Conservation (phyloP, 23 tunicate species). For the Botrylloides violaceus region DNA sequence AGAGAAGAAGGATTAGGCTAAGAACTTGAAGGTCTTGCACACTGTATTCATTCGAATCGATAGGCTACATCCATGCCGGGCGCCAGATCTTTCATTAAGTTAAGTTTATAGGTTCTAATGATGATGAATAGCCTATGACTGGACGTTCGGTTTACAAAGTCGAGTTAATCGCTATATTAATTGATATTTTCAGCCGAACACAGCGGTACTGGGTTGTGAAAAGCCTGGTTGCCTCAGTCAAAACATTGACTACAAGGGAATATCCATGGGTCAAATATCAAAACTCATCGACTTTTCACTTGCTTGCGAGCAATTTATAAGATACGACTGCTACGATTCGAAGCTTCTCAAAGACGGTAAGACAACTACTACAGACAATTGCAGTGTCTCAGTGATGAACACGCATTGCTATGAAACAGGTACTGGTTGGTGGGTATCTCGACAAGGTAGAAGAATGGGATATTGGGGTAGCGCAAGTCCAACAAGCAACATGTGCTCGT, state of each 20-base stretch:
- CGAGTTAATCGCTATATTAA: too few species aligned
- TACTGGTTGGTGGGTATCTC: constrained; percentile 95
- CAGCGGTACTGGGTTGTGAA: constrained; percentile 65
- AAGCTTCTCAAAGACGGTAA: constrained; percentile 83
- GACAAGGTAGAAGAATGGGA: constrained; percentile 45
- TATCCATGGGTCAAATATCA: constrained; percentile 50
- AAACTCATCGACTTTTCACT: constrained; percentile 60
- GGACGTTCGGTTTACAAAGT: too few species aligned
- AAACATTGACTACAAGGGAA: constrained; percentile 62
- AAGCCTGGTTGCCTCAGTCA: constrained; percentile 57
- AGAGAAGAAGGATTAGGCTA: too few species aligned
- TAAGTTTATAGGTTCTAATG: not conserved
- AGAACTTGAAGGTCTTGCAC: too few species aligned
- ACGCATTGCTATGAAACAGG: too few species aligned
- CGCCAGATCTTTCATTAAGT: too few species aligned
- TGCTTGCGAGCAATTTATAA: constrained; percentile 85
- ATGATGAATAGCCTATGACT: not conserved
- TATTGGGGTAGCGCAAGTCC: constrained; percentile 97
- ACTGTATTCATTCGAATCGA: too few species aligned
- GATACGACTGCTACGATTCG: constrained; percentile 95
- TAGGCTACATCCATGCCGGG: too few species aligned
- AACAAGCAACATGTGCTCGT: constrained; percentile 80
- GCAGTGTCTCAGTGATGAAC: too few species aligned
- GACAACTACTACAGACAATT: too few species aligned
- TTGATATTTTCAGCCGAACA: constrained; percentile 43